Evolutionary conservation across 2,797 vertebrate genomes (phyloP).

Genomic region (Discoglossus pictus): DNA sequence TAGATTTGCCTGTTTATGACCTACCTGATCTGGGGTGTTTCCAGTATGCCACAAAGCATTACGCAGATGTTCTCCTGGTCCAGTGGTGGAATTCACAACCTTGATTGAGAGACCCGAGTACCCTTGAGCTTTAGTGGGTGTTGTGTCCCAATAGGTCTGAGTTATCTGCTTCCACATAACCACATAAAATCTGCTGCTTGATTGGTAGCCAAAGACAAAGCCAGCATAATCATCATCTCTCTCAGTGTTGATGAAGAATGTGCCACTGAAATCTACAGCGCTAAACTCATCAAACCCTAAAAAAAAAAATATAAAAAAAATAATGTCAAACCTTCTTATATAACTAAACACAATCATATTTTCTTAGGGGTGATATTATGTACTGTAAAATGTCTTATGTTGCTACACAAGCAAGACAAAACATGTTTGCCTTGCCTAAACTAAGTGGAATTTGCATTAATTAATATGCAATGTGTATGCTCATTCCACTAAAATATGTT

Average conservation of each 20-base stretch:
- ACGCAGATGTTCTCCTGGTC: conserved; percentile 95
- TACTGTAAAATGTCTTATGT: too few relatives aligned
- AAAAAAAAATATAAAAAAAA: conserved; percentile 24
- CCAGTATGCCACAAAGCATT: conserved; percentile 98
- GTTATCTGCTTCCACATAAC: conserved; percentile 99
- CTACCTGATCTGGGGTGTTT: conserved; percentile 92
- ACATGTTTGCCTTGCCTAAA: too few relatives aligned
- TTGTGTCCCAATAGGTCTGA: conserved; percentile 93
- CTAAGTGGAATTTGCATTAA: too few relatives aligned
- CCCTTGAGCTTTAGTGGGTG: conserved; percentile 93
- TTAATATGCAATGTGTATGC: too few relatives aligned
- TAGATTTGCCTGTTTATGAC: conserved; percentile 4
- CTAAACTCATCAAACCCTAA: conserved; percentile 96
- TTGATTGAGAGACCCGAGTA: conserved; percentile 97
- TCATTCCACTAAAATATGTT: too few relatives aligned
- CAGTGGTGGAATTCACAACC: conserved; percentile 96
- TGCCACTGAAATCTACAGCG: conserved; percentile 96
- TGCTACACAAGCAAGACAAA: too few relatives aligned
- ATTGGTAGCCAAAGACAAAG: conserved; percentile 98
- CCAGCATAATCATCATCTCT: conserved; percentile 97
- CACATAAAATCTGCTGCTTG: conserved; percentile 96
- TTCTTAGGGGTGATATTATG: too few relatives aligned
- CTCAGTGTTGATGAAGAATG: conserved; percentile 98
- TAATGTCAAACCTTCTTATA: conserved; percentile 9
- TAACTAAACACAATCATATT: too few relatives aligned